Conservation (phyloP, 2,797 vertebrate genomes). For the Falco naumanni region DNA sequence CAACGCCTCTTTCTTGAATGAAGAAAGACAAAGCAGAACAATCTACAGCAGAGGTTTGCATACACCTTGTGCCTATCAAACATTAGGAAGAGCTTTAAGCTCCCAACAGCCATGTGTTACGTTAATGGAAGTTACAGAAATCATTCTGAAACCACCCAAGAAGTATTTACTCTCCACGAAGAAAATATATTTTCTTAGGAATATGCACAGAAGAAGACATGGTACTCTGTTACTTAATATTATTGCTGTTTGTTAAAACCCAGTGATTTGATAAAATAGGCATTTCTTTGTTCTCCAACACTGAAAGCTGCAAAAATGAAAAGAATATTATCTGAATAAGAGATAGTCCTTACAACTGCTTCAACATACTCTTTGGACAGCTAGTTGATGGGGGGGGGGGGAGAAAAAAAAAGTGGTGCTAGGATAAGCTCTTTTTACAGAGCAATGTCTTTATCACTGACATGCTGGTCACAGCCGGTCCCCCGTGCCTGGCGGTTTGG, state of each 20-base stretch:
- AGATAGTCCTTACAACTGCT: not conserved
- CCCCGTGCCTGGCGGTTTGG: not conserved
- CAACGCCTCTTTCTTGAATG: not conserved
- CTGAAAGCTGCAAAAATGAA: not conserved
- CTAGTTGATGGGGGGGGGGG: not conserved
- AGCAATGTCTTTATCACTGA: not conserved
- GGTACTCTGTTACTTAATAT: not conserved
- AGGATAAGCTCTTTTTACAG: not conserved
- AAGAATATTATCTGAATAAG: not conserved
- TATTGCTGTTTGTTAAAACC: not conserved
- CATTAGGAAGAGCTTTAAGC: not conserved
- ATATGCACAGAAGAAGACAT: not conserved
- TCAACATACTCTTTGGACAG: not conserved
- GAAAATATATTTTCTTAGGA: not conserved
- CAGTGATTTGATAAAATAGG: not conserved
- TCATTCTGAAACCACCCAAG: not conserved
- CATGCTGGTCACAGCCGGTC: not conserved
- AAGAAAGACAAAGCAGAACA: not conserved
- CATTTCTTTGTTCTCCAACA: not conserved
- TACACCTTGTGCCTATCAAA: not conserved
- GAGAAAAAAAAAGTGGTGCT: not conserved
- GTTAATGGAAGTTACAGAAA: not conserved
- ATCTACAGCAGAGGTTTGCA: not conserved
- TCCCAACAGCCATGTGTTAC: not conserved
- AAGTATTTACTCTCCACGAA: not conserved